These are phyloP conservation scores for Microcebus murinus DNA, from an alignment of 2,113 vertebrate genomes.

Conservation along the genomic window DNA sequence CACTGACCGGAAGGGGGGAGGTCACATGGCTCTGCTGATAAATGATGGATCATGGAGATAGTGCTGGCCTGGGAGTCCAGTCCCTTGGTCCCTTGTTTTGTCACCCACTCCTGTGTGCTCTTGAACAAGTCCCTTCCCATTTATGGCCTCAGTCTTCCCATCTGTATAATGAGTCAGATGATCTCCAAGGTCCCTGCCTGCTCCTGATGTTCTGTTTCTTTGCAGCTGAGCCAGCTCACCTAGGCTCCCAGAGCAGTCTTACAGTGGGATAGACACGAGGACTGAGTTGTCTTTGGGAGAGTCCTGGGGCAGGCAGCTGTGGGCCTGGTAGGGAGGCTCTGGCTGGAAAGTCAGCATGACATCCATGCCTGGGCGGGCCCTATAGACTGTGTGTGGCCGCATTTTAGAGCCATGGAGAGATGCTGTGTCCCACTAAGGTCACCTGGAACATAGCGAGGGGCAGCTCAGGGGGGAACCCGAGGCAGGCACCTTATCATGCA, in stretches of 20 bases:
- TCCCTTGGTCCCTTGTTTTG: neutral
- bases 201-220: neutral
- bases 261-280: neutral
- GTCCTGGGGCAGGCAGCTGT: neutral
- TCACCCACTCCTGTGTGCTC: neutral
- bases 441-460: neutral
- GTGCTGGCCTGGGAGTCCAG: neutral
- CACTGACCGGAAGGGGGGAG: too few species aligned
- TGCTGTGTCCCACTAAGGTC: neutral
- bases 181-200: neutral
- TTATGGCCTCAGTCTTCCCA: neutral
- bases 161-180: neutral
- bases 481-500: neutral
- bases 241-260: neutral
- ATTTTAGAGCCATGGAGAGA: neutral
- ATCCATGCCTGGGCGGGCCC: neutral
- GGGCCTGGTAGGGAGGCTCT: neutral
- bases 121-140: neutral
- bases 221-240: neutral
- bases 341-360: neutral
- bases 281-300: neutral
- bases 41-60: neutral
- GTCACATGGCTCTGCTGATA: neutral
- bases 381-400: neutral
- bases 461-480: neutral